Evolutionary conservation across 2,113 vertebrate species (phyloP), one percentile per base, ranked within the genome.

Genomic region (Todiramphus saurophagus): DNA sequence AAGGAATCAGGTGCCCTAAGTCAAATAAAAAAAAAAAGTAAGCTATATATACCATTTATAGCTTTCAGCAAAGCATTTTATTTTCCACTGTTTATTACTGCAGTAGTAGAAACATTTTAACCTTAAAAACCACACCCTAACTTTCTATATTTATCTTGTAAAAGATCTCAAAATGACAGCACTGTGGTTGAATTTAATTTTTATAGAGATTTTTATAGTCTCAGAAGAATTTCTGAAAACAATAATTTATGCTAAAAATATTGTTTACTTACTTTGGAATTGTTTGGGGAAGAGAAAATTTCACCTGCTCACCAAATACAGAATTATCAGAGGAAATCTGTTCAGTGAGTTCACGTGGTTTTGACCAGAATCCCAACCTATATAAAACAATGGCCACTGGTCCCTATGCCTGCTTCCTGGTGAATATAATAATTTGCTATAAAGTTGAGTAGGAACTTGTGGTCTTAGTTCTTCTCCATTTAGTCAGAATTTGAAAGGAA

Each of bases 141-240:
- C 95, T 96, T 97, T 83, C 96, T 95, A 92, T 94, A 72, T 95
- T 98, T 98, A 98, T 98, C 98, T 98, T 35, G 68, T 53, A 90
- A 97, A 94, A 89, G 77, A 98, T 98, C 98, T 98, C 90, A 72
- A 92, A 97, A 97, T 96, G 97, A 97, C 96, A 98, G 93, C 89
- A 89, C 62, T 97, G 97, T 95, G 96, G 97, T 94, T 98, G 89
- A 82, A 95, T 96, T 97, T 97, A 70, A 96, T 95, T 97, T 97
- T 89, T 94, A 94, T 83, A 94, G 62, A 93, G n/a, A 93, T 93
- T 76, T 97, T 91, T 96, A 92, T 88, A 79, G 75, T 93, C 70
- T 84, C 18, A 13, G 66, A 72, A 96, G 81, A 93, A 96, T 89
- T 94, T 94, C 62, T 96, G 95, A 97, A 84, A 69, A 66, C 83